Base-by-base conservation (phyloP, 1,140 invertebrate genomes). In the Tenebrio molitor region DNA sequence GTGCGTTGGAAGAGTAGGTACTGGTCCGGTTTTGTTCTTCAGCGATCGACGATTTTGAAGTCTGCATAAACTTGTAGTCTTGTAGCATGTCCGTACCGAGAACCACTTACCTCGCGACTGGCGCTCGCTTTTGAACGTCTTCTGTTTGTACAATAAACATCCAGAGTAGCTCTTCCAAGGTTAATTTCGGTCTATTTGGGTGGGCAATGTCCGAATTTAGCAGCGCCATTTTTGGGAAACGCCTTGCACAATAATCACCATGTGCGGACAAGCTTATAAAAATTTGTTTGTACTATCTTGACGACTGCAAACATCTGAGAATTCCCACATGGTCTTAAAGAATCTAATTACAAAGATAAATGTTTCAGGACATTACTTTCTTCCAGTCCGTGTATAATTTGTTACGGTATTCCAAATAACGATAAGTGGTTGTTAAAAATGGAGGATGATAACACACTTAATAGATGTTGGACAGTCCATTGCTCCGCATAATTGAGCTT, bases 391-490 rank as follows among this genome's bases (percentile, higher is more conserved):
- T 10, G 19, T 58, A 58, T 58, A 58, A 58, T 58, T 25, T 29
- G 50, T 58, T 58, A 58, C 50, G 50, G 50, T 58, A 58, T 58
- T 21, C n/a, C 23, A 29, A 15, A 58, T 58, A 58, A 29, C 12
- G 23, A 58, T 29, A 58, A 58, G 23, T 29, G 15, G 50, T 15
- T 58, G 16, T 17, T 46, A 46, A 50, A 50, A 58, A 58, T 14
- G 8, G 21, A 25, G 23, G n/a, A n/a, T 50, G 44, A 19, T 29
- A 15, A 29, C 50, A 29, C 21, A 58, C 23, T 58, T 58, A 58
- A 15, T n/a, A n/a, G n/a, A 29, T 10, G 8, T 53, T 53, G 5
- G n/a, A 39, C 4, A 39, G 2, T n/a, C 29, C 29, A 33, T 17
- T 46, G 15, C 16, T 46, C 42, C 42, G 16, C n/a, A n/a, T n/a